Base-by-base conservation (phyloP, 2,888 invertebrate genomes). In the Margaritifera margaritifera region DNA sequence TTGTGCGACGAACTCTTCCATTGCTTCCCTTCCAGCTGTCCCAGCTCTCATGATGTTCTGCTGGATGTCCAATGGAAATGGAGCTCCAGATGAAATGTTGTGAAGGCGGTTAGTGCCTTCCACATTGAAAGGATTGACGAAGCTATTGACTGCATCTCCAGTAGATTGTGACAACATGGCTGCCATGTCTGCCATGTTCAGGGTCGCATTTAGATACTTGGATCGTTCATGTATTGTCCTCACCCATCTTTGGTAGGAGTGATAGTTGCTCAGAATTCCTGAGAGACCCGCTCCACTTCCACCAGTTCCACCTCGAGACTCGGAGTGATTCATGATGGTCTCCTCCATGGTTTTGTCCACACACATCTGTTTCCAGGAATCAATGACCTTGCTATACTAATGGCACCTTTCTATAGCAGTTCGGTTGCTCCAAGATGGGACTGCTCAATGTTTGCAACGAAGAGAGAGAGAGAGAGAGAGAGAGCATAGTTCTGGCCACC, bases 371-470 rank as follows among this genome's bases (percentile, higher is more conserved):
- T n/a, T n/a, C n/a, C n/a, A n/a, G n/a, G n/a, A n/a, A n/a, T n/a
- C n/a, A n/a, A 75, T 6, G 78, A 80, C 25, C 78, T 62, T 1
- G 77, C 75, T n/a, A 78, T 78, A 60, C 74, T 76, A 2, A 80
- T 72, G 8, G 69, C 78, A 15, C 76, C 80, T 52, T 64, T 31
- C 31, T 71, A 24, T 5, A 78, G 51, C 2, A 78, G 55, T 11
- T 69, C 71, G 18, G 63, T 55, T 31, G 71, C 64, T 19, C 75
- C 74, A 22, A 79, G 75, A 56, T 79, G 75, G 11, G 77, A 55
- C 25, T n/a, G n/a, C 76, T 19, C 55, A 71, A 72, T 1, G 76
- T 27, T 1, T 66, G 63, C 56, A 72, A 75, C 64, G 54, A 77
- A 6, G 68, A 74, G 6, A 75, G 60, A 63, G 76, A n/a, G n/a